phyloP scores from a whole-genome alignment of 2,888 invertebrate species.

The Oegoconia quadripuncta region DNA sequence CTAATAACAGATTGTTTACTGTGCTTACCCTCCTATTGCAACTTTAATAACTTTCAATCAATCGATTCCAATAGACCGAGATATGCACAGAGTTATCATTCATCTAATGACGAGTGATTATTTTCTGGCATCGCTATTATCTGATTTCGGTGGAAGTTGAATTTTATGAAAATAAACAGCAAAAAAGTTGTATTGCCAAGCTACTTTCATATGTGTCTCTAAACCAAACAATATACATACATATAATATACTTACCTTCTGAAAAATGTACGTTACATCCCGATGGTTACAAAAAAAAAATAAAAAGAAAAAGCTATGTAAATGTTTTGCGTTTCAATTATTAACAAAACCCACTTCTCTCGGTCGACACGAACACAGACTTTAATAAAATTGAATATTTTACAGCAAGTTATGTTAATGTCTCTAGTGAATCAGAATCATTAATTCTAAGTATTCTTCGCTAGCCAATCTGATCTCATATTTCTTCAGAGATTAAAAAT shows the following conservation, averaged over 20 bases:
- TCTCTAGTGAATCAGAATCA: constrained; percentile 31
- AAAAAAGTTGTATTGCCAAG: constrained; percentile 40
- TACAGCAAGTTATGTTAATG: constrained; percentile 39
- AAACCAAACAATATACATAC: constrained; percentile 47
- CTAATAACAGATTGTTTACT: constrained; percentile 32
- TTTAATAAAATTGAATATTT: constrained; percentile 43
- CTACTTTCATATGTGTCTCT: constrained; percentile 36
- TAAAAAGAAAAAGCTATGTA: constrained; percentile 54
- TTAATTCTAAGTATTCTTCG: constrained; percentile 38
- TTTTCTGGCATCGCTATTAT: too few relatives aligned
- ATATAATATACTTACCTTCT: constrained; percentile 54
- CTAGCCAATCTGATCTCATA: constrained; percentile 24
- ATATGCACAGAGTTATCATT: too few relatives aligned
- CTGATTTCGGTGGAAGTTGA: too few relatives aligned
- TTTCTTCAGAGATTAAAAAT: constrained; percentile 15
- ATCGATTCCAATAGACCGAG: too few relatives aligned
- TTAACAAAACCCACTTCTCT: constrained; percentile 31
- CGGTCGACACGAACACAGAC: constrained; percentile 28
- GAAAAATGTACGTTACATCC: constrained; percentile 57
- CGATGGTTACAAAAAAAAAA: constrained; percentile 62
- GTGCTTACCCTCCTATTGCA: constrained; percentile 44
- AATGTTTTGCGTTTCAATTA: constrained; percentile 35
- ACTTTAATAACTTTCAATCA: constrained; percentile 34
- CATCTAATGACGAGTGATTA: too few relatives aligned
- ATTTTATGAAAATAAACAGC: constrained; percentile 7